These are phyloP conservation scores for Halichondria panicea DNA, from an alignment of 37 sponge, comb jelly and placozoan species.

Conservation along the genomic window DNA sequence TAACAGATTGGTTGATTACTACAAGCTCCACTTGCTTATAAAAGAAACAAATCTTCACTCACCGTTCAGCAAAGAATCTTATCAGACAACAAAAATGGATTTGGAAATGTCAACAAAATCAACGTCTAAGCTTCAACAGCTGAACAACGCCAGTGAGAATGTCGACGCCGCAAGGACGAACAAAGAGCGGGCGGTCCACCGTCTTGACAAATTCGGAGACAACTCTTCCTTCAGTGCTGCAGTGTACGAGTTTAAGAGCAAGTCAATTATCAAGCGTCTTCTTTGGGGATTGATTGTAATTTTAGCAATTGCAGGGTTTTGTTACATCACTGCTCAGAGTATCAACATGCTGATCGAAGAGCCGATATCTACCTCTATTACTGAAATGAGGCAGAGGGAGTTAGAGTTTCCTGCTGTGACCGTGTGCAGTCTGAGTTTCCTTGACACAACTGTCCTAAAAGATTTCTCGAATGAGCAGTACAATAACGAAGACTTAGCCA, in stretches of 20 bases:
- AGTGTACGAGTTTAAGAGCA: not conserved
- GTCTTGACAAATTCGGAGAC: not conserved
- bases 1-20: too few relatives aligned
- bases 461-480: too few relatives aligned
- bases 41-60: too few relatives aligned
- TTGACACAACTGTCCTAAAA: not conserved
- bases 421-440: slow-evolving; percentile 15
- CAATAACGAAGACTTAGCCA: too few relatives aligned
- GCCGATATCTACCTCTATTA: slow-evolving; percentile 4
- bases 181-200: too few relatives aligned
- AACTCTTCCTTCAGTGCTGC: slow-evolving; percentile 4
- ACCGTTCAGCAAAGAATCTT: too few relatives aligned
- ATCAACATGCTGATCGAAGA: not conserved
- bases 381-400: not conserved
- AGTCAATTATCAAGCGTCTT: not conserved
- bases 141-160: too few relatives aligned
- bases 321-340: not conserved
- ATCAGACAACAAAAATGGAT: too few relatives aligned
- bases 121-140: too few relatives aligned
- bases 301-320: not conserved
- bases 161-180: too few relatives aligned
- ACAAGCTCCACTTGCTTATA: too few relatives aligned
- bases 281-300: slow-evolving; percentile 5
- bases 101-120: too few relatives aligned
- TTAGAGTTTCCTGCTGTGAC: slow-evolving; percentile 26